Evolutionary conservation across 2,113 vertebrate genomes (phyloP).

Genomic region (Sinocyclocheilus anshuiensis): DNA sequence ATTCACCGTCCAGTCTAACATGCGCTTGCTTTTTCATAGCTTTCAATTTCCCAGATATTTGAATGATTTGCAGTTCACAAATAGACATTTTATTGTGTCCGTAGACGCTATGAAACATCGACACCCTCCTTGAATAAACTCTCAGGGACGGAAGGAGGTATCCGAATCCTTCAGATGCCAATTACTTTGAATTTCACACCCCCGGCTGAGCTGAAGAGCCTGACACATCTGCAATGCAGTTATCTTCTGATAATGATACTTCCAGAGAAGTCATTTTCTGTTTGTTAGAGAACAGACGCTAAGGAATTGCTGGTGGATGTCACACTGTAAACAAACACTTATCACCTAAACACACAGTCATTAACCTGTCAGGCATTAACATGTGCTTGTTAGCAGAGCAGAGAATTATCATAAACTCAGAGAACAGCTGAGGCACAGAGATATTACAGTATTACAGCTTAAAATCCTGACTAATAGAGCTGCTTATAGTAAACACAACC

Average conservation of each 20-base stretch:
- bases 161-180: conserved; percentile 26
- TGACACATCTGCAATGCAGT: conserved; percentile 28
- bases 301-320: conserved; percentile 33
- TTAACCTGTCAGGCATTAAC: conserved; percentile 30
- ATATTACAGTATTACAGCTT: conserved; percentile 30
- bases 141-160: conserved; percentile 2
- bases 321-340: conserved; percentile 42
- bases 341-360: conserved; percentile 45
- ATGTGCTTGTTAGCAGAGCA: conserved; percentile 28
- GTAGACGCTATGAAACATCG: background rate
- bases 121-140: background rate
- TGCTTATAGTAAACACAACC: background rate
- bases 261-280: conserved; percentile 19
- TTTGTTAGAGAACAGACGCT: conserved; percentile 32
- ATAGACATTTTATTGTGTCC: background rate
- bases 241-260: conserved; percentile 30
- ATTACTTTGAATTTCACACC: conserved; percentile 27
- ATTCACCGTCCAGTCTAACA: background rate
- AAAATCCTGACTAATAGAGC: conserved; percentile 4
- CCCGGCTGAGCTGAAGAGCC: background rate
- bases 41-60: background rate
- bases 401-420: conserved; percentile 1
- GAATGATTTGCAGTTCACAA: background rate
- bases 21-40: background rate
- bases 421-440: conserved; percentile 27